These are phyloP conservation scores for Rallus crepitans DNA, from an alignment of 2,797 vertebrate species.

Conservation along the genomic window DNA sequence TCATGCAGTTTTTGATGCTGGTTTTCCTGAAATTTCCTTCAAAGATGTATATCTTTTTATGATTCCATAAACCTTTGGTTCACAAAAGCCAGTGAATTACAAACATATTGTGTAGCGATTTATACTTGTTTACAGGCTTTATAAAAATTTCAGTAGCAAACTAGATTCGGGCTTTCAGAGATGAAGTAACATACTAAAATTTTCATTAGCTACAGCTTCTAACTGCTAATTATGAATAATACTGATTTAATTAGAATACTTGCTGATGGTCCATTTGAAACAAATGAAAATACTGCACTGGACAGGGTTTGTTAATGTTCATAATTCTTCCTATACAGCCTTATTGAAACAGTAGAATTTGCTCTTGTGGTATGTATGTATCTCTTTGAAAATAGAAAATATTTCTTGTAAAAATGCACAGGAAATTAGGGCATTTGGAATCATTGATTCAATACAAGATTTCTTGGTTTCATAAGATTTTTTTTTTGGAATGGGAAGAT, in stretches of 20 bases:
- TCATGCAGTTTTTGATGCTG: neutral
- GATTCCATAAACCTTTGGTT: neutral
- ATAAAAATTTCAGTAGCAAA: slow-evolving; percentile 67
- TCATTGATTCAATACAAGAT: neutral
- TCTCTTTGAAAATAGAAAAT: neutral
- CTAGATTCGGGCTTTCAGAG: slow-evolving; percentile 33
- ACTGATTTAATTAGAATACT: slow-evolving; percentile 43
- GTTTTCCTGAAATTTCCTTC: neutral
- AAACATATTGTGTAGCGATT: slow-evolving; percentile 14
- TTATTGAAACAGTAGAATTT: neutral
- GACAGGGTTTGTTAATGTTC: neutral
- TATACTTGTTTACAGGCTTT: slow-evolving; percentile 52
- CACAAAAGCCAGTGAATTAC: neutral
- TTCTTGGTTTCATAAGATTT: neutral
- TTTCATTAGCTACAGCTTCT: slow-evolving; percentile 60
- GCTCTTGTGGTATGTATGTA: fast-evolving
- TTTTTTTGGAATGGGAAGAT: neutral
- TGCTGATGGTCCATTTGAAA: slow-evolving; percentile 2
- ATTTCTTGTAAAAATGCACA: neutral
- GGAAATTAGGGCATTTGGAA: neutral
- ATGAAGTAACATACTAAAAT: slow-evolving; percentile 64
- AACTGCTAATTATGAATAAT: slow-evolving; percentile 54
- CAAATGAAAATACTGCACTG: neutral
- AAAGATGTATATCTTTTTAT: neutral
- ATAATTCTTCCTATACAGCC: neutral